phyloP scores from a whole-genome alignment of 1,140 invertebrate species.

The Danaus melanippus region DNA sequence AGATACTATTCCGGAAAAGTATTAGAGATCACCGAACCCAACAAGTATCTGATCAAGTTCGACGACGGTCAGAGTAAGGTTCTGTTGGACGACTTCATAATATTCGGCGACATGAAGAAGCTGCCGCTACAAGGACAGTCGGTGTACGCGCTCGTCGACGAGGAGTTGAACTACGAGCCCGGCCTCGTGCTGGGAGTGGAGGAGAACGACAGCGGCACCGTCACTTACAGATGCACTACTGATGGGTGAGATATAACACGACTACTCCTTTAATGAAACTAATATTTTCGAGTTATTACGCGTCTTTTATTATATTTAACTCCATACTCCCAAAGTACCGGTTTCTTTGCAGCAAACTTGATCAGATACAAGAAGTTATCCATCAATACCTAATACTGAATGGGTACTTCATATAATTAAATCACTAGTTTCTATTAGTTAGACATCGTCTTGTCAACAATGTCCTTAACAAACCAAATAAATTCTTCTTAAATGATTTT shows the following conservation, averaged over 20 bases:
- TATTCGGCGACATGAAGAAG: slow-evolving; percentile 68
- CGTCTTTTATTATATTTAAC: too few relatives aligned
- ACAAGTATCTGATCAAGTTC: slow-evolving; percentile 75
- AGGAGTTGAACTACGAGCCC: slow-evolving; percentile 66
- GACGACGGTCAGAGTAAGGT: slow-evolving; percentile 74
- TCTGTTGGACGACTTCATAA: slow-evolving; percentile 74
- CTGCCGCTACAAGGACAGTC: slow-evolving; percentile 66
- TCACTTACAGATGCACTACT: slow-evolving; percentile 65
- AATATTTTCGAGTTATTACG: too few relatives aligned
- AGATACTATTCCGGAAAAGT: slow-evolving; percentile 76
- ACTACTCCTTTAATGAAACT: too few relatives aligned
- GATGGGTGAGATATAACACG: slow-evolving; percentile 52
- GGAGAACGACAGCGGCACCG: slow-evolving; percentile 55
- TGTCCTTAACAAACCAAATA: too few relatives aligned
- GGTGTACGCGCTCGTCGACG: slow-evolving; percentile 66
- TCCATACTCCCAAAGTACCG: too few relatives aligned
- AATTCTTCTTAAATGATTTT: too few relatives aligned
- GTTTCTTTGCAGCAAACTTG: too few relatives aligned
- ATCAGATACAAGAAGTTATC: too few relatives aligned
- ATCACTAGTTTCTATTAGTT: too few relatives aligned
- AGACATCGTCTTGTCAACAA: too few relatives aligned
- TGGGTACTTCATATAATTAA: too few relatives aligned
- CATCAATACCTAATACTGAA: too few relatives aligned
- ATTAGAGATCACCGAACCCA: slow-evolving; percentile 66
- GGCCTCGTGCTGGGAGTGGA: slow-evolving; percentile 60